A percentile compares a stretch with the other conserved stretches of the same genome.
These are phyloP conservation scores for Musca domestica DNA, from an alignment of 1,140 invertebrate genomes.

Conservation along the genomic window DNA sequence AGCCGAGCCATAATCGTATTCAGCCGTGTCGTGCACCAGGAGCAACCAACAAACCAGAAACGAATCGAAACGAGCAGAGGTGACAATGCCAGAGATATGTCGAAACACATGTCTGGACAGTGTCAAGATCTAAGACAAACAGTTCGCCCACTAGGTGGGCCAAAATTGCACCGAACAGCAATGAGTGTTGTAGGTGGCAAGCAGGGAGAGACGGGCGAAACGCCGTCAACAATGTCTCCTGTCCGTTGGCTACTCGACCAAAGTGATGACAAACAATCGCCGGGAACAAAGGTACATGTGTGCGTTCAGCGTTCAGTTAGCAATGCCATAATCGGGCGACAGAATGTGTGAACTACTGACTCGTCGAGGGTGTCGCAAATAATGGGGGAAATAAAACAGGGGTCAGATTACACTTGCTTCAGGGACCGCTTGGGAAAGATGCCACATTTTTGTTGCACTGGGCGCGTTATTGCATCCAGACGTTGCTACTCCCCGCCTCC, in stretches of 20 bases:
- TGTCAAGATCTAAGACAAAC: not conserved
- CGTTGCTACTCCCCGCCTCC: too few relatives aligned
- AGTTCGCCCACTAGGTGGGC: conserved; percentile 26
- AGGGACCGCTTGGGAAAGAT: too few relatives aligned
- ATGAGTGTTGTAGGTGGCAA: not conserved
- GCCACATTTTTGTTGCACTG: too few relatives aligned
- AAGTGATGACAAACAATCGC: conserved; percentile 7
- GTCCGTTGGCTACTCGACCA: too few relatives aligned
- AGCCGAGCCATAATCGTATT: not conserved
- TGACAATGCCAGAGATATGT: not conserved
- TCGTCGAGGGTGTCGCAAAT: too few relatives aligned
- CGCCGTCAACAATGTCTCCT: too few relatives aligned
- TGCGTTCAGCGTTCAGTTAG: conserved; percentile 51
- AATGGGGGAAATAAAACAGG: too few relatives aligned
- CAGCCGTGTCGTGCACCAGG: not conserved
- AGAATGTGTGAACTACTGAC: too few relatives aligned
- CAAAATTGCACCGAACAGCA: not conserved
- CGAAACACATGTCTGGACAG: too few relatives aligned
- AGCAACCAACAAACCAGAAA: not conserved
- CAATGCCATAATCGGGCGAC: conserved; percentile 48
- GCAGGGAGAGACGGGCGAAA: too few relatives aligned
- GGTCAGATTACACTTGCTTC: too few relatives aligned
- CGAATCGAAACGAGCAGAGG: not conserved
- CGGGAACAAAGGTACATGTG: not conserved
- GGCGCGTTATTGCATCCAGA: too few relatives aligned